Base-by-base conservation (phyloP, 2,797 vertebrate genomes). In the Myripristis murdjan region DNA sequence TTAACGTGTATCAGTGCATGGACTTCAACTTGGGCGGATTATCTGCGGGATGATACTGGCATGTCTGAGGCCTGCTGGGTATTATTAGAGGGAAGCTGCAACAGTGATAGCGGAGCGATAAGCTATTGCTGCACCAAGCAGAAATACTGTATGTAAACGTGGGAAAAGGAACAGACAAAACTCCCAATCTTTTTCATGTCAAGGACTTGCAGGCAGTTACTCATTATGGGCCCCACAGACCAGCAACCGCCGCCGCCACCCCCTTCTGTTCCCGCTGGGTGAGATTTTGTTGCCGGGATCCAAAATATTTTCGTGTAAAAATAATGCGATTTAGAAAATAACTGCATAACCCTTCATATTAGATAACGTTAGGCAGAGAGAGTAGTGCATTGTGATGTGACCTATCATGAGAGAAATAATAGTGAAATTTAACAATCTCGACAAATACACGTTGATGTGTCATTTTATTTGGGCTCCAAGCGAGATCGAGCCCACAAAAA, bases 1-100 rank as follows among this genome's bases (percentile, higher is more conserved):
- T 94, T 92, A 92, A 93, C 91, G 24, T 10, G 59, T 18, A 64
- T 79, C 71, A 74, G 77, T n/a, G 55, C 54, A 22, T 84, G 84
- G 81, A 91, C 84, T 88, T 91, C 81, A 90, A 26, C 87, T 89
- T 64, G 72, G 20, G 66, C 35, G 52, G 67, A 66, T 65, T 80
- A 58, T 73, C 80, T 54, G 43, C 2, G 18, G 77, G 82, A 85
- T 71, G 87, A 81, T 52, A 70, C 70, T 1, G 61, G 63, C 65
- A 15, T 51, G 62, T 69, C 23, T 10, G 14, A 35, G 28, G 23
- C 22, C 37, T 44, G 43, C n/a, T 44, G 64, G 63, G 43, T 49
- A 59, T 65, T 82, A 70, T 73, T 58, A 49, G 65, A 65, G 68
- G 37, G 65, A 57, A 61, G 75, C 65, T 59, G 69, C 52, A 23